phyloP scores from a whole-genome alignment of 1,140 invertebrate species.

The Sycophaga agraensis region DNA sequence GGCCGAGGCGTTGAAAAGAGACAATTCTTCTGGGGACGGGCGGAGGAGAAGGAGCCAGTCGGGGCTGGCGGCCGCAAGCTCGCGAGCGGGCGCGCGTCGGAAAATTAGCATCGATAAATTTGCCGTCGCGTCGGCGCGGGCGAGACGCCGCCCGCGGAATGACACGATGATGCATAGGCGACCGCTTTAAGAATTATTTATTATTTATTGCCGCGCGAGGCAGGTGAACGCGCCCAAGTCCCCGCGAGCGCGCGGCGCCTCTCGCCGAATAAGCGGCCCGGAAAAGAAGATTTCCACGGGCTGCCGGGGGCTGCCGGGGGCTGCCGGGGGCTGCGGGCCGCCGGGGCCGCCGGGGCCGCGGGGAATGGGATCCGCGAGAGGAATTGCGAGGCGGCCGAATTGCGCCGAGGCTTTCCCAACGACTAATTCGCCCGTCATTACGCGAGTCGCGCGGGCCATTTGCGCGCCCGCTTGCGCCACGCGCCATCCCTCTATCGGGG shows the following conservation, averaged over 20 bases:
- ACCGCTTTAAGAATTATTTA: conserved; percentile 59
- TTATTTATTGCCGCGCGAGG: conserved; percentile 50
- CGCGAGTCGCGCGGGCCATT: not conserved
- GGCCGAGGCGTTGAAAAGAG: conserved; percentile 27
- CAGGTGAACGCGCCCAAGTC: not conserved
- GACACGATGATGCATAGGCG: conserved; percentile 57
- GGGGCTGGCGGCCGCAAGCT: too few species aligned
- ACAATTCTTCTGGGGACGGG: conserved; percentile 27
- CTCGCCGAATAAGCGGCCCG: conserved; percentile 20
- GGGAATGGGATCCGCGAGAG: too few species aligned
- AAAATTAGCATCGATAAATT: conserved; percentile 61
- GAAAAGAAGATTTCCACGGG: conserved; percentile 31
- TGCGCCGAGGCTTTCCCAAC: not conserved
- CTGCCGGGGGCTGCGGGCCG: not conserved
- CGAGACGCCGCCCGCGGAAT: conserved; percentile 48
- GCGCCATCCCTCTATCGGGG: too few species aligned
- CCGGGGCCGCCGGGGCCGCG: not conserved
- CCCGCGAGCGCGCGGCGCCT: not conserved
- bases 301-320: conserved; percentile 1
- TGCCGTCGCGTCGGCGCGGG: conserved; percentile 46
- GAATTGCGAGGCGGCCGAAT: too few species aligned
- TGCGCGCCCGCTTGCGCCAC: not conserved
- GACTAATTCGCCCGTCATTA: not conserved
- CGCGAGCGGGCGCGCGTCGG: conserved; percentile 43
- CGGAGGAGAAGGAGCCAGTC: too few species aligned